Percentiles rank a stretch among this genome's conserved stretches.
Evolutionary conservation across 2,888 invertebrate species (phyloP).

Genomic region (Hyposoter dolosus): DNA sequence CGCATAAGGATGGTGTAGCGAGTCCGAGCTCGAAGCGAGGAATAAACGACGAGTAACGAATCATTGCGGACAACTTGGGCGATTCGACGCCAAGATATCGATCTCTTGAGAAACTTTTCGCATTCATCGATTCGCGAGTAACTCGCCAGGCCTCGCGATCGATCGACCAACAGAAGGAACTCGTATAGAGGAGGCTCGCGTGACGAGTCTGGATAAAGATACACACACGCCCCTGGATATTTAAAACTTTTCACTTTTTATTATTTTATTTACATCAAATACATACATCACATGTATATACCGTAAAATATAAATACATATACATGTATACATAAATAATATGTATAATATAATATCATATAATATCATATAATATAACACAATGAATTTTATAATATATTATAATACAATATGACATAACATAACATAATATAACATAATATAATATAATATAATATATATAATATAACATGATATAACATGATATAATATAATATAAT

Average conservation of each 20-base stretch:
- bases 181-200: constrained; percentile 44
- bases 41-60: constrained; percentile 50
- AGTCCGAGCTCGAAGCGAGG: constrained; percentile 22
- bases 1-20: neutral
- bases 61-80: constrained; percentile 44
- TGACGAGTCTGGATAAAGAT: constrained; percentile 68
- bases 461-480: too few species aligned
- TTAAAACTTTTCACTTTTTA: constrained; percentile 20
- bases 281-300: too few species aligned
- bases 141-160: neutral
- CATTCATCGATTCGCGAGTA: constrained; percentile 56
- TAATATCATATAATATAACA: too few species aligned
- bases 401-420: too few species aligned
- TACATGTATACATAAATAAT: too few species aligned
- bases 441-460: too few species aligned
- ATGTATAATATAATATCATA: too few species aligned
- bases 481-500: too few species aligned
- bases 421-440: too few species aligned
- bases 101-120: constrained; percentile 51
- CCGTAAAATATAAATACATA: too few species aligned
- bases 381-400: too few species aligned
- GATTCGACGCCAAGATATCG: constrained; percentile 65
- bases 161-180: neutral
- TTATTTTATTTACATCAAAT: constrained; percentile 1
- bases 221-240: constrained; percentile 51